These are phyloP conservation scores for Zaprionus africanus DNA, from an alignment of 1,140 invertebrate genomes.

Conservation along the genomic window DNA sequence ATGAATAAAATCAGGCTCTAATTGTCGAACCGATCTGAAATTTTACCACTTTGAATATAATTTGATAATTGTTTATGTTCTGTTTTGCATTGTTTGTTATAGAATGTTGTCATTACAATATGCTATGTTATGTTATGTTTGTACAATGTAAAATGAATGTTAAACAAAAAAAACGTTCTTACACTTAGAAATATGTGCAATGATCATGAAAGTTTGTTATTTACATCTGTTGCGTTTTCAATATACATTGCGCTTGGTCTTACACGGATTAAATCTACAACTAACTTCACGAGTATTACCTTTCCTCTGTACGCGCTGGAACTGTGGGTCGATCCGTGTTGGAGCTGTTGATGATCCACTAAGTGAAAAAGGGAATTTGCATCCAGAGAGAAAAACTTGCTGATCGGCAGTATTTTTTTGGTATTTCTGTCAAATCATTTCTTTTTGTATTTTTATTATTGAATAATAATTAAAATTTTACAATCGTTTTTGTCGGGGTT, in stretches of 20 bases:
- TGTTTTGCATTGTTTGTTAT: constrained; percentile 31
- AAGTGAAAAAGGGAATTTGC: neutral
- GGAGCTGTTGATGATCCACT: neutral
- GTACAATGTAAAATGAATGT: constrained; percentile 44
- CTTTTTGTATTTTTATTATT: constrained; percentile 81
- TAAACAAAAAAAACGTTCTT: constrained; percentile 8
- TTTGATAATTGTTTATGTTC: constrained; percentile 19
- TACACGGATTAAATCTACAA: constrained; percentile 9
- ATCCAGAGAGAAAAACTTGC: constrained; percentile 29
- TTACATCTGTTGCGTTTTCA: constrained; percentile 32
- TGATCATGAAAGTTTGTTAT: constrained; percentile 32
- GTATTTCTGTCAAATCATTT: constrained; percentile 75
- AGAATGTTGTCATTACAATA: constrained; percentile 16
- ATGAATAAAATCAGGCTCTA: constrained; percentile 15
- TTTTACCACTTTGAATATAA: constrained; percentile 82
- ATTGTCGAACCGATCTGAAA: constrained; percentile 38
- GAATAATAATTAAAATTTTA: constrained; percentile 84
- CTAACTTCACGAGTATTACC: constrained; percentile 28
- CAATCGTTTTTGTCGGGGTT: constrained; percentile 65
- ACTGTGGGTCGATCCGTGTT: neutral
- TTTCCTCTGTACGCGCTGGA: constrained; percentile 4
- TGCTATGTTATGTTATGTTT: constrained; percentile 27
- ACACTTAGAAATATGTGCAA: constrained; percentile 2
- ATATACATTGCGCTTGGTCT: constrained; percentile 28
- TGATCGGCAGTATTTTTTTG: constrained; percentile 19